A percentile compares a stretch with the other conserved stretches of the same genome.
Evolutionary conservation across 2,888 invertebrate genomes (phyloP).

Genomic region (Nymphalis c-album): DNA sequence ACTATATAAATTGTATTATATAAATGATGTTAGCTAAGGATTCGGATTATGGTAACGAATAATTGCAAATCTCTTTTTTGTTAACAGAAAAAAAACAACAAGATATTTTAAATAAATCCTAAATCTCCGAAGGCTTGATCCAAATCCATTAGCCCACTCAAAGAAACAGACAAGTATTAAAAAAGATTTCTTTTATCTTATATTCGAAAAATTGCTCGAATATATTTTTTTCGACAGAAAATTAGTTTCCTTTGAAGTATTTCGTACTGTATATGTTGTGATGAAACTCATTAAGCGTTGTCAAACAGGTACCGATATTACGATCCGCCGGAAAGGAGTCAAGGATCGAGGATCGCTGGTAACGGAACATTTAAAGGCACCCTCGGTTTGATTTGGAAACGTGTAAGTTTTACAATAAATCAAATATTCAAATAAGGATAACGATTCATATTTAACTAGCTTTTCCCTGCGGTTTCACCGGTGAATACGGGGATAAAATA

Average conservation of each 20-base stretch:
- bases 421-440: not conserved
- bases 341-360: conserved; percentile 83
- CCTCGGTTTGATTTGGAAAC: conserved; percentile 85
- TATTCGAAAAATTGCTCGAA: not conserved
- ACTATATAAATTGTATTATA: not conserved
- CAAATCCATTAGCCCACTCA: conserved; percentile 9
- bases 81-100: conserved; percentile 2
- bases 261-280: too few species aligned
- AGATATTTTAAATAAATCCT: conserved; percentile 4
- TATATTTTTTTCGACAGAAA: not conserved
- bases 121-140: conserved; percentile 7
- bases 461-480: not conserved
- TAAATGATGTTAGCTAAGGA: not conserved
- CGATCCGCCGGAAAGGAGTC: conserved; percentile 87
- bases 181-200: conserved; percentile 8
- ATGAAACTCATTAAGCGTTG: not conserved
- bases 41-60: not conserved
- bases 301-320: conserved; percentile 83
- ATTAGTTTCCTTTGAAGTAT: not conserved
- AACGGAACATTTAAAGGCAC: conserved; percentile 87
- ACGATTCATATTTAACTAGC: too few species aligned
- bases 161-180: conserved; percentile 4
- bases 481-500: too few species aligned
- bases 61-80: conserved; percentile 10
- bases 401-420: conserved; percentile 67